Percentiles rank a stretch among this genome's conserved stretches.
phyloP scores from a whole-genome alignment of 1,140 invertebrate genomes.

The Bathynomus jamesi region DNA sequence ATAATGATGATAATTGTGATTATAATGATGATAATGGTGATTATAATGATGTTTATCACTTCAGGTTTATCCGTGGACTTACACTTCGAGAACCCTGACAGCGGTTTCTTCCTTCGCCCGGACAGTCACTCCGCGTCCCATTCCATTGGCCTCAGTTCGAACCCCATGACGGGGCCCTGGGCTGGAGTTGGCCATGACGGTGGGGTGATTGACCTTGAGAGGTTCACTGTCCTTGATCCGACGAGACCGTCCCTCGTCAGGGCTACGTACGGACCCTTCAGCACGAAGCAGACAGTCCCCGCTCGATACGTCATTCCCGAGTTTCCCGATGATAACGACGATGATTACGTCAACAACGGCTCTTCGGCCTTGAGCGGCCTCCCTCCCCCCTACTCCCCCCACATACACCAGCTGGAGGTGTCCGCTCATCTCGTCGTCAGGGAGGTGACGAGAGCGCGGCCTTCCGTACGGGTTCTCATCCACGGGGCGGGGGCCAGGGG shows the following conservation, averaged over 20 bases:
- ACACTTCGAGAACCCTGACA: constrained; percentile 37
- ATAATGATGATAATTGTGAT: too few relatives aligned
- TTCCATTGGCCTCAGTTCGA: background rate
- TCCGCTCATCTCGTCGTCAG: constrained; percentile 79
- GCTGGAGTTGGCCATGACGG: constrained; percentile 25
- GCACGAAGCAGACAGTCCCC: constrained; percentile 86
- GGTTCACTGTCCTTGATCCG: constrained; percentile 80
- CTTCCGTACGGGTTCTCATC: constrained; percentile 77
- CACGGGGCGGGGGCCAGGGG: constrained; percentile 57
- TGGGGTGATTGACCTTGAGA: constrained; percentile 40
- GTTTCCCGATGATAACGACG: constrained; percentile 50
- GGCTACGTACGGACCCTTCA: constrained; percentile 84
- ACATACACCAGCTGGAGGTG: constrained; percentile 64
- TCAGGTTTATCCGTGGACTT: constrained; percentile 24
- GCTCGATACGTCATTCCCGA: constrained; percentile 76
- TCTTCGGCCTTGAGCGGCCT: constrained; percentile 40
- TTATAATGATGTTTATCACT: too few relatives aligned
- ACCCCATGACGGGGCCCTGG: constrained; percentile 11
- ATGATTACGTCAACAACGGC: constrained; percentile 5
- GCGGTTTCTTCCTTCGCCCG: constrained; percentile 35
- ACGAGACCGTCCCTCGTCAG: constrained; percentile 75
- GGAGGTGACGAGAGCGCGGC: constrained; percentile 73
- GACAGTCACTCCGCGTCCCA: constrained; percentile 10
- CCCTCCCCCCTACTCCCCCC: constrained; percentile 37
- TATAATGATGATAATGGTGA: too few relatives aligned